These are phyloP conservation scores for Melanocharis versteri DNA, from an alignment of 2,113 vertebrate species.

Conservation along the genomic window DNA sequence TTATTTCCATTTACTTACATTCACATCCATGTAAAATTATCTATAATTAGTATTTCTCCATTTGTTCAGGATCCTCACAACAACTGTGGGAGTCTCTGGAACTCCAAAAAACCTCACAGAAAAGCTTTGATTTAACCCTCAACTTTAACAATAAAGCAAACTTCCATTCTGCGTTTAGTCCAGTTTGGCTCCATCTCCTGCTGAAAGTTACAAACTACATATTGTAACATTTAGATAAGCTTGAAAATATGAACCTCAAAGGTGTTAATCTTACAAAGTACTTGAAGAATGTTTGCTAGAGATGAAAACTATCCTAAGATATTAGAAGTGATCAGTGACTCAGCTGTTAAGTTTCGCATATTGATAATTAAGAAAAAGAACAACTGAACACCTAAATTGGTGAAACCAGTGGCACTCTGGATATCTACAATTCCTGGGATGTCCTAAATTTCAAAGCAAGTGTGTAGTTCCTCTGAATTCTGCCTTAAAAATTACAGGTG, in stretches of 20 bases:
- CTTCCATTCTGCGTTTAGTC: background rate
- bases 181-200: constrained; percentile 47
- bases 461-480: background rate
- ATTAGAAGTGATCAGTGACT: background rate
- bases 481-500: background rate
- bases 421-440: background rate
- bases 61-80: background rate
- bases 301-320: background rate
- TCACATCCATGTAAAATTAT: background rate
- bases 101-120: background rate
- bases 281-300: background rate
- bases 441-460: background rate
- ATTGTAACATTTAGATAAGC: background rate
- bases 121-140: background rate
- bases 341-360: background rate
- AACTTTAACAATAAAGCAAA: background rate
- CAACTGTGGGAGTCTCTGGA: background rate
- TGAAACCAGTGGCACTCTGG: background rate
- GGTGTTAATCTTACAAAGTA: background rate
- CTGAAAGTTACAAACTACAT: constrained; percentile 8
- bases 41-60: background rate
- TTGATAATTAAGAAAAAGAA: background rate
- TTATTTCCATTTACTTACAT: background rate
- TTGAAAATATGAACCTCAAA: background rate
- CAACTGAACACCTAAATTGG: background rate